phyloP scores from a whole-genome alignment of 2,888 invertebrate species.

The Galerucella nymphaeae region DNA sequence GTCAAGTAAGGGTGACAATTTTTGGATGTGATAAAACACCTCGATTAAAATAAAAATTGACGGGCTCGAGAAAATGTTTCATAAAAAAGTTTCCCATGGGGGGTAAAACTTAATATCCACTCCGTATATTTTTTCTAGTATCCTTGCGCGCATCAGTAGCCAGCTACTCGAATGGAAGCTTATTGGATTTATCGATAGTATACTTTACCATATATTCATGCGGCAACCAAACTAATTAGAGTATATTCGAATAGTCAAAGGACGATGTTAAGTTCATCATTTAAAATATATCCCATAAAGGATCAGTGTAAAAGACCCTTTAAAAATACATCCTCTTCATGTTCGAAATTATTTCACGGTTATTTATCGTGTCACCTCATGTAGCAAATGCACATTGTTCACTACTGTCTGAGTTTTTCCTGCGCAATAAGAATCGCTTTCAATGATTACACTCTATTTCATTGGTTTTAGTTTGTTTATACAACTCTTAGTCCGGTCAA shows the following conservation, averaged over 20 bases:
- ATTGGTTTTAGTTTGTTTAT: no score
- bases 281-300: constrained; percentile 22
- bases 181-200: constrained; percentile 35
- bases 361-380: constrained; percentile 24
- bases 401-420: neutral
- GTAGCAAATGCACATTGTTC: constrained; percentile 25
- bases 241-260: constrained; percentile 37
- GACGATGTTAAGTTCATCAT: constrained; percentile 23
- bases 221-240: constrained; percentile 35
- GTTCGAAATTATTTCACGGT: constrained; percentile 21
- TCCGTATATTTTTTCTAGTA: constrained; percentile 8
- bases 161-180: constrained; percentile 26
- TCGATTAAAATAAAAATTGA: no score
- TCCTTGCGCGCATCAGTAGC: constrained; percentile 23
- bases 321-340: constrained; percentile 19
- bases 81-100: no score
- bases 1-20: no score
- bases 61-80: no score
- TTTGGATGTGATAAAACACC: no score
- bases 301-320: constrained; percentile 24
- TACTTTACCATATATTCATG: constrained; percentile 18
- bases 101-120: no score
- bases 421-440: neutral
- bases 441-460: neutral
- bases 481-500: no score